phyloP scores from a whole-genome alignment of 2,113 vertebrate genomes.

The Indri indri region DNA sequence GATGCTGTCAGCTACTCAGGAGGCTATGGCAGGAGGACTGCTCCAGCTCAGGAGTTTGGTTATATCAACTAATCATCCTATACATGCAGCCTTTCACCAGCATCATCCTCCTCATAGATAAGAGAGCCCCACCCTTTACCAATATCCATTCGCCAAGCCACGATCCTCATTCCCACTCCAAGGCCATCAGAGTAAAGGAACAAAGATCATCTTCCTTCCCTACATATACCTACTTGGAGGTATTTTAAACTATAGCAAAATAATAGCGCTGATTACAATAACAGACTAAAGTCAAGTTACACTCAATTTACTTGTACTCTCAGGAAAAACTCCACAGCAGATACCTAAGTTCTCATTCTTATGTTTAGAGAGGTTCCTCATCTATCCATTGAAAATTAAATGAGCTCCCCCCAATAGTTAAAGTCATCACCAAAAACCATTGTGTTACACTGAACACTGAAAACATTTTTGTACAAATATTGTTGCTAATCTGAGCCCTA shows the following conservation, averaged over 20 bases:
- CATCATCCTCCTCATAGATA: background rate
- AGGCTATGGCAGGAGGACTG: too few species aligned
- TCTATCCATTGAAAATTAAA: background rate
- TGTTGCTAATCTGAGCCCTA: slow-evolving; percentile 20
- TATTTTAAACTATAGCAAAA: background rate
- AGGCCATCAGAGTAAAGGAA: background rate
- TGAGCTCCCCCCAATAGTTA: background rate
- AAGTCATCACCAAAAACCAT: background rate
- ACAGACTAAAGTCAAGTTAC: slow-evolving; percentile 13
- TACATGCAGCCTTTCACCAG: background rate
- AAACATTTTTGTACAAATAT: slow-evolving; percentile 39
- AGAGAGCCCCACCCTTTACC: background rate
- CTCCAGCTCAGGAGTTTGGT: too few species aligned
- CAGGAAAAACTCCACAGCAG: background rate
- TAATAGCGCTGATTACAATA: background rate
- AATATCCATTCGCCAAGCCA: background rate
- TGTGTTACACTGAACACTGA: slow-evolving; percentile 21
- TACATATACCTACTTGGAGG: background rate
- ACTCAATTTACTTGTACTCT: background rate
- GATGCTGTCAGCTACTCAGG: too few species aligned
- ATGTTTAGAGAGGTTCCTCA: background rate
- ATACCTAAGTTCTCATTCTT: slow-evolving; percentile 11
- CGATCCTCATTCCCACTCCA: background rate
- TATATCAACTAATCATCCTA: background rate
- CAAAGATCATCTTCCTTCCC: background rate